A percentile compares a stretch with the other conserved stretches of the same genome.
Evolutionary conservation across 2,888 invertebrate species (phyloP).

Genomic region (Ochropleura leucogaster): DNA sequence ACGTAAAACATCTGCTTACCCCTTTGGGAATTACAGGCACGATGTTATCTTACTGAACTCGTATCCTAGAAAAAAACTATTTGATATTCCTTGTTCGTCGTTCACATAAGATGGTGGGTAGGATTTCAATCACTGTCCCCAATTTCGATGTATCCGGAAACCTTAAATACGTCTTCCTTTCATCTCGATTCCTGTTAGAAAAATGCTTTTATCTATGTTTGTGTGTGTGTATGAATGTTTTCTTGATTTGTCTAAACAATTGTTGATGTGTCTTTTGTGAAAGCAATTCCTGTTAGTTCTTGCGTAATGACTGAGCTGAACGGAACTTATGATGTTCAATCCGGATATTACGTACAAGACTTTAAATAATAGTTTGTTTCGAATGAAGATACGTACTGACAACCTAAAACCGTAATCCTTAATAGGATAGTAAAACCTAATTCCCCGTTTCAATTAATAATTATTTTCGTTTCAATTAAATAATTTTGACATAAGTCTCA

Average conservation of each 20-base stretch:
- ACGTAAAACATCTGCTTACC: not conserved
- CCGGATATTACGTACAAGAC: not conserved
- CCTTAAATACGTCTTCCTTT: conserved; percentile 44
- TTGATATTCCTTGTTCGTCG: conserved; percentile 31
- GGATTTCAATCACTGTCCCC: conserved; percentile 43
- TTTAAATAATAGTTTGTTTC: too few species aligned
- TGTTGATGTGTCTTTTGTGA: conserved; percentile 30
- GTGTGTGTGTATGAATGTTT: conserved; percentile 19
- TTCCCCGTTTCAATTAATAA: too few species aligned
- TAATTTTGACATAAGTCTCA: too few species aligned
- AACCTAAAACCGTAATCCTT: too few species aligned
- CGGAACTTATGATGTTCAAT: conserved; percentile 2
- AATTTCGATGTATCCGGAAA: conserved; percentile 33
- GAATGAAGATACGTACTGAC: too few species aligned
- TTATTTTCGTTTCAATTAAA: too few species aligned
- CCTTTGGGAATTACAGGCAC: not conserved
- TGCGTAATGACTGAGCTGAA: conserved; percentile 3
- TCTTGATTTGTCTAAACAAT: conserved; percentile 33
- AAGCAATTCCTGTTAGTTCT: conserved; percentile 31
- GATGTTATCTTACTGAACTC: conserved; percentile 9
- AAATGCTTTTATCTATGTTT: conserved; percentile 45
- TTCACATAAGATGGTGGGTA: conserved; percentile 9
- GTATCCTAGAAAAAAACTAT: conserved; percentile 1
- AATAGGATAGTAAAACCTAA: too few species aligned
- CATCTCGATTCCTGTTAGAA: conserved; percentile 38